Percentiles rank a stretch among this genome's conserved stretches.
phyloP scores from a whole-genome alignment of 1,140 invertebrate species.

The Apis florea region DNA sequence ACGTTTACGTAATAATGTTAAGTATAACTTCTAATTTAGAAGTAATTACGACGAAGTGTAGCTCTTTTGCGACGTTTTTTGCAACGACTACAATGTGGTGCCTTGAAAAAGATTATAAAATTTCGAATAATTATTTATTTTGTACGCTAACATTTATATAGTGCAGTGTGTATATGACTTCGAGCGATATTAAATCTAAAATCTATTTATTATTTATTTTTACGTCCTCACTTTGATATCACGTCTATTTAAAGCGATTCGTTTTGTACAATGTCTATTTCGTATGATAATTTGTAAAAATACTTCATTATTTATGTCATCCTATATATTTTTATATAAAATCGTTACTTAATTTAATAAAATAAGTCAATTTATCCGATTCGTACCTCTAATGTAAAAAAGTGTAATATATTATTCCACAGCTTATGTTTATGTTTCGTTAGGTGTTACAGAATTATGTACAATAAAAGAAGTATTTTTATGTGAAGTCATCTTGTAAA shows the following conservation, averaged over 20 bases:
- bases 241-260: constrained; percentile 73
- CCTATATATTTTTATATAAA: constrained; percentile 75
- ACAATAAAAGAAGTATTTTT: constrained; percentile 74
- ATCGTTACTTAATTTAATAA: constrained; percentile 77
- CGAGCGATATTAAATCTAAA: constrained; percentile 69
- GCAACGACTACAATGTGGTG: constrained; percentile 36
- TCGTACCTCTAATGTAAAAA: constrained; percentile 77
- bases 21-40: constrained; percentile 24
- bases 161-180: constrained; percentile 71
- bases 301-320: constrained; percentile 78
- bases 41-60: constrained; percentile 29
- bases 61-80: constrained; percentile 33
- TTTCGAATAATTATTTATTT: constrained; percentile 58
- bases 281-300: constrained; percentile 76
- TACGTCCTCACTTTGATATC: constrained; percentile 68
- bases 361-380: constrained; percentile 72
- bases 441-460: constrained; percentile 70
- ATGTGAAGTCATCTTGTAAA: constrained; percentile 77
- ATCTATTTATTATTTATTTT: constrained; percentile 80
- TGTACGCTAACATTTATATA: constrained; percentile 60
- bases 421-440: constrained; percentile 61
- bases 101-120: constrained; percentile 22
- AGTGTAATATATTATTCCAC: constrained; percentile 73
- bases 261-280: constrained; percentile 75
- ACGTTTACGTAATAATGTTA: constrained; percentile 41